Percentiles rank a stretch among this genome's conserved stretches.
Evolutionary conservation across 2,797 vertebrate species (phyloP).

Genomic region (Danio tinwini): DNA sequence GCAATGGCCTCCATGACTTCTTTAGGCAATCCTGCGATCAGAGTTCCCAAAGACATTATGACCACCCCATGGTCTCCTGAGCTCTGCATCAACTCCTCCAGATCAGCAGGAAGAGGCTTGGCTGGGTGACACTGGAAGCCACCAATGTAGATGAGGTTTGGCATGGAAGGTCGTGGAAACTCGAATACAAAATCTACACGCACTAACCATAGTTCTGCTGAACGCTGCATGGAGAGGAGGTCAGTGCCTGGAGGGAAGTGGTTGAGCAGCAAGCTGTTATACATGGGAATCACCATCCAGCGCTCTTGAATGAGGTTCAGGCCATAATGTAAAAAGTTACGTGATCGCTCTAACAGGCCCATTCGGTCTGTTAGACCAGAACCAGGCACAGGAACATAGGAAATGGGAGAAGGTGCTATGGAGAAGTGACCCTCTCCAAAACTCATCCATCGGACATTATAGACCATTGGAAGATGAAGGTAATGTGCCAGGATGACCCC

Average conservation of each 20-base stretch:
- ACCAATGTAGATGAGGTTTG: slow-evolving; percentile 64
- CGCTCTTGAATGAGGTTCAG: slow-evolving; percentile 35
- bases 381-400: slow-evolving; percentile 38
- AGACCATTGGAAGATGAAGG: slow-evolving; percentile 47
- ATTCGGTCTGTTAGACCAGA: slow-evolving; percentile 37
- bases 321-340: slow-evolving; percentile 35
- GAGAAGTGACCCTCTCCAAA: slow-evolving; percentile 45
- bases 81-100: slow-evolving; percentile 55
- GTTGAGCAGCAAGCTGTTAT: slow-evolving; percentile 22
- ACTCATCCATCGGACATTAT: slow-evolving; percentile 48
- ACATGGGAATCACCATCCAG: slow-evolving; percentile 39
- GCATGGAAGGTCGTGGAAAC: slow-evolving; percentile 65
- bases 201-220: slow-evolving; percentile 62
- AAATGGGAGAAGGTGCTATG: slow-evolving; percentile 47
- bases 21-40: slow-evolving; percentile 47
- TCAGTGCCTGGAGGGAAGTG: slow-evolving; percentile 42
- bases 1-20: slow-evolving; percentile 52
- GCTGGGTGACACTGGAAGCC: slow-evolving; percentile 62
- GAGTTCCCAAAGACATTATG: slow-evolving; percentile 62
- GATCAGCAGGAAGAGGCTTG: slow-evolving; percentile 44
- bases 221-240: slow-evolving; percentile 47
- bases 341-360: slow-evolving; percentile 39
- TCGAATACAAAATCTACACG: slow-evolving; percentile 65
- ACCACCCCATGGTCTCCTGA: slow-evolving; percentile 61
- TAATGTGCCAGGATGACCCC: slow-evolving; percentile 46